Conservation (phyloP, 2,797 vertebrate species). For the Propithecus perrieri region DNA sequence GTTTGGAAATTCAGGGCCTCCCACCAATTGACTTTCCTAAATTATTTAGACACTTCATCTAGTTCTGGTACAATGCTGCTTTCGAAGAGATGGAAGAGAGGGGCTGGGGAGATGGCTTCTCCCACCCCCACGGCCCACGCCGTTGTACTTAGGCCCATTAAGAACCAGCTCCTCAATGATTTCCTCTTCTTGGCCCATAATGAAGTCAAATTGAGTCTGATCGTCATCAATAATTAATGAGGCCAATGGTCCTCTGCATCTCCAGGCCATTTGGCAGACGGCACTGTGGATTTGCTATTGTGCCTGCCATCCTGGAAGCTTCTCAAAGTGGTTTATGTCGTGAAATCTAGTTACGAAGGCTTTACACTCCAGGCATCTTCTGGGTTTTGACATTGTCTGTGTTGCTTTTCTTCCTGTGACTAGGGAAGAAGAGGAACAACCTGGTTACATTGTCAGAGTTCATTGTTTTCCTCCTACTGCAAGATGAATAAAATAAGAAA, state of each 20-base stretch:
- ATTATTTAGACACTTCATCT: constrained; percentile 60
- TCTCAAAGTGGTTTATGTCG: constrained; percentile 69
- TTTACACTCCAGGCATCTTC: constrained; percentile 60
- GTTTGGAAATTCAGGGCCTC: constrained; percentile 30
- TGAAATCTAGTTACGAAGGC: constrained; percentile 65
- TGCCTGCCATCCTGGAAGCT: constrained; percentile 68
- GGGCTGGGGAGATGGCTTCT: not conserved
- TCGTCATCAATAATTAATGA: constrained; percentile 77
- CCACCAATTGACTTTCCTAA: constrained; percentile 19
- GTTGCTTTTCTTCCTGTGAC: constrained; percentile 41
- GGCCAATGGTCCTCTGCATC: constrained; percentile 56
- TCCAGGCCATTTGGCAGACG: constrained; percentile 79
- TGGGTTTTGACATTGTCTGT: constrained; percentile 58
- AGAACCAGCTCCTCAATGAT: constrained; percentile 67
- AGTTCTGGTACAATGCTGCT: constrained; percentile 26
- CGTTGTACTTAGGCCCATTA: constrained; percentile 70
- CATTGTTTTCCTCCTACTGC: constrained; percentile 73
- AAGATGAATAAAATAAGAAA: constrained; percentile 81
- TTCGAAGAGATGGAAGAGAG: constrained; percentile 29
- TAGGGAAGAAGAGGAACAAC: constrained; percentile 79
- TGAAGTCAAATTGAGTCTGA: constrained; percentile 79
- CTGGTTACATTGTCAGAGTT: constrained; percentile 80
- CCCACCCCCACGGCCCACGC: not conserved
- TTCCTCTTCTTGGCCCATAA: constrained; percentile 74
- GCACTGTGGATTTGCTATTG: constrained; percentile 71